A percentile compares a stretch with the other conserved stretches of the same genome.
phyloP scores from a whole-genome alignment of 2,888 invertebrate species.

The Cordilura impudica region DNA sequence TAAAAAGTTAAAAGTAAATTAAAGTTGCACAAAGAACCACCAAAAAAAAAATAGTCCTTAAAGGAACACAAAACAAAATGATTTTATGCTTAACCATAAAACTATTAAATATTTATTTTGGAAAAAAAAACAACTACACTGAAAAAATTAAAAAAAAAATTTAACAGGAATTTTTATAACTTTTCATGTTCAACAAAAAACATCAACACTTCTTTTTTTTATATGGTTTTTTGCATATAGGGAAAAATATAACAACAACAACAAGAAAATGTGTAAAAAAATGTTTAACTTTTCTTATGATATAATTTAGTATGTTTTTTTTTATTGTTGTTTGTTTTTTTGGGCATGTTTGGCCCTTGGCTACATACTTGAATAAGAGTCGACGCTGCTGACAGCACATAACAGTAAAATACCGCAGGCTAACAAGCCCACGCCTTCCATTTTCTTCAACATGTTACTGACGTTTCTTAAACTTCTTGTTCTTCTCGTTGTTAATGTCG shows the following conservation, averaged over 20 bases:
- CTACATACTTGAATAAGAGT: slow-evolving; percentile 77
- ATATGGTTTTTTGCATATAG: slow-evolving; percentile 6
- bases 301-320: slow-evolving; percentile 30
- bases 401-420: slow-evolving; percentile 68
- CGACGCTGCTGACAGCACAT: slow-evolving; percentile 70
- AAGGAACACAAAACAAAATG: not conserved
- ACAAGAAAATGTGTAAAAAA: slow-evolving; percentile 13
- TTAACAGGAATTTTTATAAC: not conserved
- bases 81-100: not conserved
- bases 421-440: slow-evolving; percentile 65
- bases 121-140: not conserved
- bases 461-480: slow-evolving; percentile 16
- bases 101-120: not conserved
- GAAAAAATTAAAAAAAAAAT: not conserved
- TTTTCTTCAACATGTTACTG: slow-evolving; percentile 63
- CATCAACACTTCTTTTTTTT: slow-evolving; percentile 21
- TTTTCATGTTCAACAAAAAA: slow-evolving; percentile 10
- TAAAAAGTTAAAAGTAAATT: not conserved
- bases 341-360: slow-evolving; percentile 52
- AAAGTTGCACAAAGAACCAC: not conserved
- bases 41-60: not conserved
- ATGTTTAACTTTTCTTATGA: slow-evolving; percentile 12
- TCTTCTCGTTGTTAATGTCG: slow-evolving; percentile 12
- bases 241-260: slow-evolving; percentile 16
- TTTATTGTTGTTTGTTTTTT: slow-evolving; percentile 31